Evolutionary conservation across 2,888 invertebrate genomes (phyloP).

Genomic region (Cheilosia pagana): DNA sequence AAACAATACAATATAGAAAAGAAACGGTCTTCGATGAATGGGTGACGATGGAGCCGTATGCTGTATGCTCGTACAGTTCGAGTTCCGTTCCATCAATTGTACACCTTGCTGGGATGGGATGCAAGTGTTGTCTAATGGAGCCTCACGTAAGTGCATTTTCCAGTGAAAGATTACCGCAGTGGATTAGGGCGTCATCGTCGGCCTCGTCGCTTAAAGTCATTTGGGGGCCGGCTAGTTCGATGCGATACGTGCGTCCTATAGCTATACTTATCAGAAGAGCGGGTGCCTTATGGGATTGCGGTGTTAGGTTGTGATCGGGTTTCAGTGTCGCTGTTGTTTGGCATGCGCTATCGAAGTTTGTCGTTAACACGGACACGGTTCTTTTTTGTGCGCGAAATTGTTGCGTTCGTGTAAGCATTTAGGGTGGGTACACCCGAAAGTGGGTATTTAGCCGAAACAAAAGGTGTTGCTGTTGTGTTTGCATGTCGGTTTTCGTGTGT

Average conservation of each 20-base stretch:
- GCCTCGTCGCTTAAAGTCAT: constrained; percentile 55
- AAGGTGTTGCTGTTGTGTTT: constrained; percentile 33
- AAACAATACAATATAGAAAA: constrained; percentile 9
- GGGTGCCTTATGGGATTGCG: constrained; percentile 73
- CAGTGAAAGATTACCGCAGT: constrained; percentile 70
- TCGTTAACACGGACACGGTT: constrained; percentile 28
- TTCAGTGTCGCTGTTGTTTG: constrained; percentile 66
- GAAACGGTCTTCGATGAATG: constrained; percentile 62
- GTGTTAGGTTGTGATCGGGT: constrained; percentile 64
- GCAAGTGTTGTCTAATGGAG: constrained; percentile 64
- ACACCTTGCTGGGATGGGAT: constrained; percentile 51
- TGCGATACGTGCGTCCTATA: too few species aligned
- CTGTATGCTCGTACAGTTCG: constrained; percentile 35
- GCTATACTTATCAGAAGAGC: constrained; percentile 45
- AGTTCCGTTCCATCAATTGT: constrained; percentile 74
- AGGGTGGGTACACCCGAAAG: constrained; percentile 58
- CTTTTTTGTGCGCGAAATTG: constrained; percentile 16
- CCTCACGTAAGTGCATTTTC: constrained; percentile 73
- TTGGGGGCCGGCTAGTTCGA: constrained; percentile 54
- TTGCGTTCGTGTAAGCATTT: constrained; percentile 48
- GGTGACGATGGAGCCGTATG: constrained; percentile 61
- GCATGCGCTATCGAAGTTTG: constrained; percentile 59
- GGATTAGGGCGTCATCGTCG: constrained; percentile 71
- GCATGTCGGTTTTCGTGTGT: constrained; percentile 37
- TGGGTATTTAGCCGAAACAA: constrained; percentile 41